Percentiles rank a stretch among this genome's conserved stretches.
Conservation (phyloP, 1,140 invertebrate genomes). For the Drosophila malerkotliana region DNA sequence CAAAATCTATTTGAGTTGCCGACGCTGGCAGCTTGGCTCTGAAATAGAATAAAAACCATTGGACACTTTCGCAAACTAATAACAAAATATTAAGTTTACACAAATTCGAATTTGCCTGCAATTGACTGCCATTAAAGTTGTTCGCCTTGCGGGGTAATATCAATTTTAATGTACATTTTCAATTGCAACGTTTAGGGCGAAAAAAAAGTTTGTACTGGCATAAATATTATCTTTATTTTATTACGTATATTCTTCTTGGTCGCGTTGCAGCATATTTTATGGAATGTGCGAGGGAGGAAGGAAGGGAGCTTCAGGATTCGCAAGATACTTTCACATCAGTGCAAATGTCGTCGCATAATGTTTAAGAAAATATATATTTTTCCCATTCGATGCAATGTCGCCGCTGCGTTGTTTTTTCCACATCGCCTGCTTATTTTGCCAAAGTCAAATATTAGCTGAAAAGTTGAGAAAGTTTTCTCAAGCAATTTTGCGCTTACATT, state of each 20-base stretch:
- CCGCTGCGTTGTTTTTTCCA: constrained; percentile 76
- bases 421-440: constrained; percentile 79
- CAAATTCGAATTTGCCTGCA: constrained; percentile 51
- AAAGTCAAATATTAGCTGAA: constrained; percentile 83
- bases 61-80: constrained; percentile 69
- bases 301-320: constrained; percentile 8
- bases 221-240: constrained; percentile 27
- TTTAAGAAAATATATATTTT: constrained; percentile 69
- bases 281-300: background rate
- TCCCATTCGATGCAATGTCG: constrained; percentile 66
- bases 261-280: constrained; percentile 33
- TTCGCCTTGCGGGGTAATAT: constrained; percentile 51
- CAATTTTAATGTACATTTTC: constrained; percentile 75
- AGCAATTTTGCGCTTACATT: constrained; percentile 82
- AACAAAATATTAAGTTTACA: constrained; percentile 79
- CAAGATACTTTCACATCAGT: constrained; percentile 60
- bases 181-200: constrained; percentile 56
- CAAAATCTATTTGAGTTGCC: constrained; percentile 76
- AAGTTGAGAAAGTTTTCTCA: constrained; percentile 82
- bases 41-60: constrained; percentile 51
- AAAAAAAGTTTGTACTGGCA: constrained; percentile 33
- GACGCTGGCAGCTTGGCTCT: constrained; percentile 1
- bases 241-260: constrained; percentile 9
- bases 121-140: constrained; percentile 73
- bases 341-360: constrained; percentile 75